phyloP scores from a whole-genome alignment of 2,797 vertebrate genomes.

The Etheostoma perlongum region DNA sequence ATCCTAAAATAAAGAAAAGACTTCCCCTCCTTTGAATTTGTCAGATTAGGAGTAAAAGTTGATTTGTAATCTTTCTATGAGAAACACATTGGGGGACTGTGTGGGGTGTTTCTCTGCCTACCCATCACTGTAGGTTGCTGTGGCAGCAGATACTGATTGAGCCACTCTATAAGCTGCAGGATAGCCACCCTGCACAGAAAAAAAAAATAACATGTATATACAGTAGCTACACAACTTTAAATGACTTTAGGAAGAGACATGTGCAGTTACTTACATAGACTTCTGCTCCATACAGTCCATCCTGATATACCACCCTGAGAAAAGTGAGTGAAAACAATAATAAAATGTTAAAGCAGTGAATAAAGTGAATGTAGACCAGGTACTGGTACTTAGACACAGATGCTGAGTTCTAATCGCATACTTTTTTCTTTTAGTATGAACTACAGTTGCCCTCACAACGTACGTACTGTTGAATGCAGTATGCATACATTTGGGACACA shows the following conservation, averaged over 20 bases:
- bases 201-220: slow-evolving; percentile 2
- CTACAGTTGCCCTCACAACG: too few relatives aligned
- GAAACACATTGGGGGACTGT: not conserved
- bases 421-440: too few relatives aligned
- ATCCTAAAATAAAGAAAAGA: not conserved
- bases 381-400: too few relatives aligned
- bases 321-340: slow-evolving; percentile 1
- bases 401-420: too few relatives aligned
- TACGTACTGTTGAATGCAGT: too few relatives aligned
- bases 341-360: not conserved
- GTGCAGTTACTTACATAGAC: slow-evolving; percentile 82
- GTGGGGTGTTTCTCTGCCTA: slow-evolving; percentile 53
- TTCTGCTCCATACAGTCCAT: slow-evolving; percentile 87
- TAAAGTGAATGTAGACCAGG: not conserved
- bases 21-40: not conserved
- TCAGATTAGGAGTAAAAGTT: not conserved
- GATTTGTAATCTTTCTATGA: not conserved
- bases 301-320: slow-evolving; percentile 87
- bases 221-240: not conserved
- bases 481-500: too few relatives aligned
- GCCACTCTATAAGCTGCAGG: slow-evolving; percentile 87
- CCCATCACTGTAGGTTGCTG: slow-evolving; percentile 88
- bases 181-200: slow-evolving; percentile 81
- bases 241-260: not conserved
- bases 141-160: slow-evolving; percentile 84